Base-by-base conservation (phyloP, 2,888 invertebrate species). In the Odontocolon sp. region DNA sequence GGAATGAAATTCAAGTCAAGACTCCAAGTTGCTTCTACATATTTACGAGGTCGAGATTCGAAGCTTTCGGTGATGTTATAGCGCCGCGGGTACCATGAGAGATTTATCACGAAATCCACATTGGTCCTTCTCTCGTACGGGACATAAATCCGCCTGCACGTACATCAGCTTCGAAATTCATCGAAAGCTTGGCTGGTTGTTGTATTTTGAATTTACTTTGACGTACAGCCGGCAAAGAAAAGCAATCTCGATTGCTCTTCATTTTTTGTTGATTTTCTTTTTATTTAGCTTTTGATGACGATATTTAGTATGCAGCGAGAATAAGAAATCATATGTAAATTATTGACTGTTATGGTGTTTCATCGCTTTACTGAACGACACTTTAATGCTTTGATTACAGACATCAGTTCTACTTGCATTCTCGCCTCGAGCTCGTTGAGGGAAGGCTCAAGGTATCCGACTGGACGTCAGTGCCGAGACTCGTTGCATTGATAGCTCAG, bases 321-420 rank as follows among this genome's bases (percentile, higher is more conserved):
- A 16, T 16, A 26, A 9, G 16, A 36, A 36, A 18, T 5, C 5
- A 38, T 26, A 40, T 36, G n/a, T 42, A 40, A 52, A 66, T 67
- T 59, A 52, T 61, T 40, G 73, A 68, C 64, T 78, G 18, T 66
- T 16, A n/a, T 26, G 38, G 63, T 57, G 38, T 23, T 77, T 33
- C 40, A 56, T 21, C 0, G 14, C n/a, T 45, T 40, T 40, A 6
- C 42, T 71, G 6, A 63, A 54, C 21, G 50, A 52, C 6, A 23
- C 36, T 67, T 11, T 47, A 59, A 69, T 40, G 8, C n/a, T 70
- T 28, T 70, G 61, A 72, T 91, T 91, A n/a, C 91, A 94, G 94
- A 83, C 93, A 96, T 90, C 94, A 96, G 89, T 97, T 97, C 91
- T 97, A 96, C 88, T 93, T 96, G 81, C 96, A 97, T 90, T 95